Evolutionary conservation across 1,140 invertebrate species (phyloP), one percentile per base, ranked within the genome.

Genomic region (Anastrepha ludens): DNA sequence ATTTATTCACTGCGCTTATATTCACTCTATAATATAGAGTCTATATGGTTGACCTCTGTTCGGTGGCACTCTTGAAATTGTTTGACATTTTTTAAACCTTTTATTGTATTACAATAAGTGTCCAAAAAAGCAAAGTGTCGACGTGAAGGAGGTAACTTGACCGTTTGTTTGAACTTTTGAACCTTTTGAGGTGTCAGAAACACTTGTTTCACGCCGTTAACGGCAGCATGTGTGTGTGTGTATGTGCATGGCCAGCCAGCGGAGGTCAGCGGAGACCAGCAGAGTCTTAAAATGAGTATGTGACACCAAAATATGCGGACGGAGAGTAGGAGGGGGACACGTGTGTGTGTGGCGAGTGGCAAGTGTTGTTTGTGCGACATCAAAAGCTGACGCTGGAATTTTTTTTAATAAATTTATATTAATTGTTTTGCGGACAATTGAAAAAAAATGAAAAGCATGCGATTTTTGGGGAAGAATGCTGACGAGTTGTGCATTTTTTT

Each of bases 101-200:
- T 67, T 41, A 41, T 67, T 47, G 41, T 50, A 6, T 74, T 74
- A n/a, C 70, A 50, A 74, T 74, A 47, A 74, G 15, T 74, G 70
- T 47, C 6, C 44, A 17, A 47, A 74, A 74, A 39, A 50, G 17
- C 44, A 9, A 6, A 74, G 70, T 11, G 15, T 44, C 3, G 0
- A 47, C 5, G 3, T 47, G 4, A n/a, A 20, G 8, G 29, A 29
- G 0, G 29, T 3, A 47, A 81, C 8, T 39, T 41, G 41, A 81
- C 20, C 50, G 11, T 70, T 78, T 47, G 62, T 15, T 50, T 87
- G 64, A 87, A 87, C 62, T 81, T n/a, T 64, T 85, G 59, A 87
- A 60, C 87, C 81, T 87, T 87, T 65, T 85, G 64, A 87, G 87
- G 87, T 87, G 87, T 87, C 87, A 87, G 78, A 65, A 87, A 39